Base-by-base conservation (phyloP, 2,113 vertebrate species). In the Anolis sagrei region DNA sequence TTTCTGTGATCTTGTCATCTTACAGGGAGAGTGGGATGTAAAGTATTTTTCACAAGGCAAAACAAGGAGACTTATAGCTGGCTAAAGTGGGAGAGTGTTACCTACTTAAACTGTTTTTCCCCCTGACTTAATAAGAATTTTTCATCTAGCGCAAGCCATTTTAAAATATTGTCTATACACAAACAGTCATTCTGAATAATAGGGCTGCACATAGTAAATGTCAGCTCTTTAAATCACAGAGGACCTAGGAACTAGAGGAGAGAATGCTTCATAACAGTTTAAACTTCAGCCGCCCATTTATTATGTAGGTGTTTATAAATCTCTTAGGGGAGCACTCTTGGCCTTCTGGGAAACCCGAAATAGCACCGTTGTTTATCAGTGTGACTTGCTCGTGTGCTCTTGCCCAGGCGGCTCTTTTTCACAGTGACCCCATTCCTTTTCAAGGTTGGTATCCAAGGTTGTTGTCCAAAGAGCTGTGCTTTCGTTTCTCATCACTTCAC, bases 131-230 rank as follows among this genome's bases (percentile, higher is more conserved):
- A 97, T 97, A 97, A 97, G 96, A 97, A 96, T 97, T 96, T 97
- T 97, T 98, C 97, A 97, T 98, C 97, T 96, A 91, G 89, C 94
- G 94, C 95, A 93, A 97, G 97, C 97, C 96, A 95, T 97, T 96
- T 97, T 98, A 98, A 99, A 98, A 98, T 96, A 97, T 93, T 96
- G 96, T 98, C 98, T 97, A 96, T 98, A 98, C 96, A 99, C 97
- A 98, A 97, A 98, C 97, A 99, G 98, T 98, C 97, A 98, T 96
- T 98, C 98, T 99, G 98, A 99, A 98, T 98, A 98, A 98, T 98
- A 98, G 98, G 97, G 95, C 96, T 97, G 97, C 97, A 94, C 96
- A 97, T 96, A 95, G 96, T 97, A 99, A 99, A 99, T 98, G 98
- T 98, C 98, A 98, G 97, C 96, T 97, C 97, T 97, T 98, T 99